Evolutionary conservation across 2,888 invertebrate species (phyloP), one percentile per base, ranked within the genome.

Genomic region (Boloria euphrosyne): DNA sequence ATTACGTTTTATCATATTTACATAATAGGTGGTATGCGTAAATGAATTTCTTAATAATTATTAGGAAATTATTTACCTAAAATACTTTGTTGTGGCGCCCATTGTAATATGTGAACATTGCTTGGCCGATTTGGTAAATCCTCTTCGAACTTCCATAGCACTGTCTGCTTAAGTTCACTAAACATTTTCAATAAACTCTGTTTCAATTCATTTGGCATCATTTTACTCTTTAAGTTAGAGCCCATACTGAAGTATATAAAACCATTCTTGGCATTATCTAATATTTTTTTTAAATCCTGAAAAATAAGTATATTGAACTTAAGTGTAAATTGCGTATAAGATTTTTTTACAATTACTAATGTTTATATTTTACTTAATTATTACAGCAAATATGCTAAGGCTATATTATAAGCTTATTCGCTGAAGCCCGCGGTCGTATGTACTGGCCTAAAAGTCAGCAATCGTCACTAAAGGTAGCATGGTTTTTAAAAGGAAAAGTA

Each of bases 231-330:
- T 62, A 86, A 72, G 46, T 79, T 82, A 0, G 86, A 83, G 2
- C 90, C 90, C 80, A 90, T 78, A 66, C 89, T 89, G 72, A 92
- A 90, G 74, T 82, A 86, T 51, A 91, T 83, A 0, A 86, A 83
- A 2, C 91, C 90, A 47, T 89, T 54, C 22, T 78, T 78, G 0
- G 87, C 75, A 10, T 76, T 76, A 47, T 88, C 85, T 72, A 90
- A 75, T 18, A 85, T 74, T 17, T 76, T 75, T 72, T 87, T 76
- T n/a, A 90, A 72, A 62, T 85, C 80, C 84, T 84, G 69, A 44
- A 79, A 47, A 53, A 49, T 6, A 27, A 61, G 14, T 52, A 38
- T 38, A 7, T 38, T 38, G 10, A 38, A 38, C 6, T 4, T 51
- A 7, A 53, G 13, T 18, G 3, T 13, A 50, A 38, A 10, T 38